Evolutionary conservation across 35 echinoderm and acorn worm species (phyloP), one percentile per base, ranked within the genome.

Genomic region (Diadema setosum): DNA sequence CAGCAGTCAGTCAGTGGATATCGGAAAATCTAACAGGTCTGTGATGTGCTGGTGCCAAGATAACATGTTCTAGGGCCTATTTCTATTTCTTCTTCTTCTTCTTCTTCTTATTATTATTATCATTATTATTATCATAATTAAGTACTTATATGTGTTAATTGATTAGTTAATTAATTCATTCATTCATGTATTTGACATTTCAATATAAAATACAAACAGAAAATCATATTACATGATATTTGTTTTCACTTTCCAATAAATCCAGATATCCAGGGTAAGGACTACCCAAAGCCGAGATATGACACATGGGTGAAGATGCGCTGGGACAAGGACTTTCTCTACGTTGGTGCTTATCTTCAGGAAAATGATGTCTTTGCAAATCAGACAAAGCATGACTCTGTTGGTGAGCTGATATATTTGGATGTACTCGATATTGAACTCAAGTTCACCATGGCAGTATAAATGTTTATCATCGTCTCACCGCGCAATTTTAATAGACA

Each of bases 301-400:
- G 36, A 85, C 3, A 90, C 92, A 0, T 94, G 86, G 92, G 87
- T 75, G 5, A 94, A 94, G 43, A 75, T 94, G 70, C 58, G 92
- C 80, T 94, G 87, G 82, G 92, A 94, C 30, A 67, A 85, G 39
- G 69, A 46, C 15, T 94, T 52, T 26, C 82, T 94, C 40, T 94
- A 94, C 49, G 90, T 94, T 14, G 92, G 87, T 21, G 92, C 81
- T 5, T 94, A 90, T 45, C 56, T 94, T 1, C 52, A 94, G 43
- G 92, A 94, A 24, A 90, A 50, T 0, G 92, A 94, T 94, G 92
- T 94, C 12, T 94, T 94, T 85, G 92, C 92, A 8, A 94, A 94
- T 41, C 92, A 94, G 65, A 94, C 87, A 14, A 85, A 90, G 58
- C 92, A 94, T 75, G 87, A 94, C 61, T 94, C 92, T 33, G 92